Base-by-base conservation (phyloP, 2,888 invertebrate species). In the Lasioglossum oenotherae region DNA sequence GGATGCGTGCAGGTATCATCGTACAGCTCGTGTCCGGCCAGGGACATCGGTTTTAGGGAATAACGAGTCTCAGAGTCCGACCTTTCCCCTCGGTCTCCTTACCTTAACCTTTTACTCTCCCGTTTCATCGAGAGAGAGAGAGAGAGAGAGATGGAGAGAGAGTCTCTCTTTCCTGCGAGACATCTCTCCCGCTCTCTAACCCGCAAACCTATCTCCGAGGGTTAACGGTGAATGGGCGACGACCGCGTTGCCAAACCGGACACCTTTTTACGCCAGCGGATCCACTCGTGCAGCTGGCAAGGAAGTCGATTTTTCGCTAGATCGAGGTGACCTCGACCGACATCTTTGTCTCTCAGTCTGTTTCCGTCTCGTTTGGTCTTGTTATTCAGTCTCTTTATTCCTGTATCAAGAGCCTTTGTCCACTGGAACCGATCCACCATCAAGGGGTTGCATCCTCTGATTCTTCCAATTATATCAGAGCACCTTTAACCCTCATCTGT, bases 31-130 rank as follows among this genome's bases (percentile, higher is more conserved):
- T 85, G 80, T 84, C 81, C 87, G 81, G 72, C 74, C 89, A 73
- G 87, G 41, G 87, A 88, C 85, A 89, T 91, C 87, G 92, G 86
- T 92, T 93, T 91, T 90, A 91, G 91, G 91, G 92, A 93, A 93
- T 92, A 91, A 93, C 91, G 82, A 90, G 88, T 89, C 92, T 89
- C 72, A 74, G 86, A 19, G 81, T 79, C 77, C 80, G 67, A 73
- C 60, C 74, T 77, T 81, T 84, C 46, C 71, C 71, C 57, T 81
- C 74, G 19, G 35, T 60, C 80, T 27, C 82, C 72, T 71, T 31
- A 73, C 44, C 49, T 14, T 19, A 35, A 67, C 19, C 57, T 44
- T 46, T 41, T 49, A 64, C 67, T 38, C 75, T 27, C 49, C 72
- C 64, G 74, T 44, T n/a, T 6, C 69, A 10, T n/a, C n/a, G 53